These are phyloP conservation scores for Acropora tenuis DNA, from an alignment of 64 coral and sea anemone genomes.

Conservation along the genomic window DNA sequence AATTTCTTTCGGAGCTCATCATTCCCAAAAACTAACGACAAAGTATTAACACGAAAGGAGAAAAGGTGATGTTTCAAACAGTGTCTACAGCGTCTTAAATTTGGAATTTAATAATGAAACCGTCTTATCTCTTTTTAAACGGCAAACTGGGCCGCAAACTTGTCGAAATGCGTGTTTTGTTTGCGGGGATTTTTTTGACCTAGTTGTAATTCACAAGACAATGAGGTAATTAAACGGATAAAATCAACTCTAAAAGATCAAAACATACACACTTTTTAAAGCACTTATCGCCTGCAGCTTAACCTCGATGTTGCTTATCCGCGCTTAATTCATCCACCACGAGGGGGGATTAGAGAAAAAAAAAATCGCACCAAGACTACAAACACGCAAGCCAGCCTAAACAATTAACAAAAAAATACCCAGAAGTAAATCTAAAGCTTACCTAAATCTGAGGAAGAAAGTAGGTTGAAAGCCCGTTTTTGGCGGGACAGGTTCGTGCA, in stretches of 20 bases:
- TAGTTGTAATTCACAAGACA: slow-evolving; percentile 45
- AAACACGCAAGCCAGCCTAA: slow-evolving; percentile 56
- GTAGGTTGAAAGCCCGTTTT: not conserved
- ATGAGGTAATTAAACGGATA: slow-evolving; percentile 49
- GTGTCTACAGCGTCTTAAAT: not conserved
- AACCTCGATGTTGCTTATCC: slow-evolving; percentile 34
- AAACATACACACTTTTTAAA: slow-evolving; percentile 61
- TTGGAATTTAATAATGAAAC: not conserved
- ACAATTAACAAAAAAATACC: slow-evolving; percentile 32
- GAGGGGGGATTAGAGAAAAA: slow-evolving; percentile 31
- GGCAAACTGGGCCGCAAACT: not conserved
- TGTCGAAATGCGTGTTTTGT: slow-evolving; percentile 6
- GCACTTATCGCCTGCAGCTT: slow-evolving; percentile 42
- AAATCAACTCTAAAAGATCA: slow-evolving; percentile 48
- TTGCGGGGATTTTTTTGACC: slow-evolving; percentile 35
- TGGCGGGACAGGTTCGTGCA: not conserved
- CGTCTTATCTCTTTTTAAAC: not conserved
- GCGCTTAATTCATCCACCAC: slow-evolving; percentile 23
- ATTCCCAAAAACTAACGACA: not conserved
- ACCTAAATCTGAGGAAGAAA: slow-evolving; percentile 22
- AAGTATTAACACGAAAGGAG: not conserved
- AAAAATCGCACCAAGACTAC: slow-evolving; percentile 32
- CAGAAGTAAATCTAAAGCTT: slow-evolving; percentile 5
- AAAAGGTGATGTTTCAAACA: not conserved
- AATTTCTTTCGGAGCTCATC: slow-evolving; percentile 31